Evolutionary conservation across 2,113 vertebrate species (phyloP), one percentile per base, ranked within the genome.

Genomic region (Corythornis madagascariensis): DNA sequence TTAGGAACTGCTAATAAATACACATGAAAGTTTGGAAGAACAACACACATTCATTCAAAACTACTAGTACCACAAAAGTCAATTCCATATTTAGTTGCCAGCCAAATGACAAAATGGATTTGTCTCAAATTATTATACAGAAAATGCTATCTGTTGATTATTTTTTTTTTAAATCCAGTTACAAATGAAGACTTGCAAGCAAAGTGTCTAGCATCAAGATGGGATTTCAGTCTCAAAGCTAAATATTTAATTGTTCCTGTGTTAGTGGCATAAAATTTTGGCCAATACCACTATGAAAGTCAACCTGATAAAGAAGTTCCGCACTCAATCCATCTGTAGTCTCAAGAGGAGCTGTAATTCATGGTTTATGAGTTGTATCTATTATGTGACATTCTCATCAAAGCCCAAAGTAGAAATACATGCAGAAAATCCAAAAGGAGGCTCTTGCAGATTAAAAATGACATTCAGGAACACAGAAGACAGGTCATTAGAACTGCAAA

Each of bases 1-100:
- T 95, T 89, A 92, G 71, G 95, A 91, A 94, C 89, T 86, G 70
- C 86, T 97, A 95, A 96, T 94, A 97, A 97, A 96, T 78, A 94
- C 13, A 89, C 56, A 56, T 14, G 73, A 31, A 95, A 70, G 50
- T 66, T 24, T 24, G 2, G 69, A 90, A 92, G 33, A 81, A 47
- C 35, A 93, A 63, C 18, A 47, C 7, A 87, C 71, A 72, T 35
- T 93, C 71, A 61, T 56, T 91, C 67, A 76, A 87, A 83, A 73
- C 28, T 64, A 83, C 61, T 47, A 19, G 16, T 78, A 57, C 35
- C 59, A 88, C 72, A 67, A 31, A 85, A 90, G 74, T 73, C 55
- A 89, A 67, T 73, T 70, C 57, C 43, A 47, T 16, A 74, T 0
- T 1, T 21, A 83, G 52, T 11, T 75, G 71, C 61, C 87, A 84